Base-by-base conservation (phyloP, 37 sponge, comb jelly and placozoan species). In the Amphimedon queenslandica region DNA sequence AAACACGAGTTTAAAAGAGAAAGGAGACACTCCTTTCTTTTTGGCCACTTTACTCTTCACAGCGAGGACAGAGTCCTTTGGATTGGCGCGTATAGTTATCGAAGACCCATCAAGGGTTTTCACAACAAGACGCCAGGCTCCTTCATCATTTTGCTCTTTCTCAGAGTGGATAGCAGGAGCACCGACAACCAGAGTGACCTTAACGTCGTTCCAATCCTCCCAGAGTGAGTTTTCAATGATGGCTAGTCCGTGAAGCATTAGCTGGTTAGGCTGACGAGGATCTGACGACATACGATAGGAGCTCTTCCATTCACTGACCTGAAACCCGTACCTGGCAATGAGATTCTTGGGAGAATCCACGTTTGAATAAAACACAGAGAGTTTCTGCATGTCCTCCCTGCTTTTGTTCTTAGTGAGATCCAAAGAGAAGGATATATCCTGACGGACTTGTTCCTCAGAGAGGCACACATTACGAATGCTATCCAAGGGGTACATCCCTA, bases 121-220 rank as follows among this genome's bases (percentile, higher is more conserved):
- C 41, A 92, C 69, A 4, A 13, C 35, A 2, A 92, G 63, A 51
- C 64, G 31, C 87, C 83, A 79, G 4, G 40, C 36, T 0, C 91
- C 91, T 27, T 70, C 47, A 47, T 80, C 82, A 0, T 37, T 25
- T 0, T 4, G 2, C 30, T 67, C 79, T 40, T 40, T 58, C 0
- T 53, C 29, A 13, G 77, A 21, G 20, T 47, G 64, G 20, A 92
- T 58, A n/a, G 87, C 42, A 11, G 95, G 95, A 60, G 90, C 88
- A 11, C 95, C 95, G 0, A 94, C 95, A 25, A 94, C 91, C 35
- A 94, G 74, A 0, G 83, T 85, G 25, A 93, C 79, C 38, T 80
- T 77, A 23, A 93, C 77, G 38, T 88, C 85, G 42, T 84, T 86
- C 95, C 95, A 94, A 51, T 94, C 95, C 79, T 94, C 95, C 37